These are phyloP conservation scores for Graptemys geographica DNA, from an alignment of 2,797 vertebrate genomes.

Conservation along the genomic window DNA sequence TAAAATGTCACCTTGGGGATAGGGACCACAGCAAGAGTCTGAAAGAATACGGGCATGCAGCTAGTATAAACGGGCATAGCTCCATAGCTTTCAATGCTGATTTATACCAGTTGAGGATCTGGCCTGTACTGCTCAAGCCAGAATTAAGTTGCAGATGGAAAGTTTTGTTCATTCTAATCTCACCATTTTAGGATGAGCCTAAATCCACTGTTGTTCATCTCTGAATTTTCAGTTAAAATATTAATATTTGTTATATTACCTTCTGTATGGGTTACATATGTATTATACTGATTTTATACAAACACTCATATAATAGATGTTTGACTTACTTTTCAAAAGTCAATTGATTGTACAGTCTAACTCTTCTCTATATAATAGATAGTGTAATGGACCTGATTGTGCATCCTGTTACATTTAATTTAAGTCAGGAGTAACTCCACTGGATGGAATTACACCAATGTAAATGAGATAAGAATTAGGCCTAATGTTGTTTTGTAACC, in stretches of 20 bases:
- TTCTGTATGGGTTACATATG: neutral
- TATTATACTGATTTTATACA: neutral
- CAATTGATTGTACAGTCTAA: neutral
- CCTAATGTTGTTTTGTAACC: neutral
- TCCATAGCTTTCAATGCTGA: neutral
- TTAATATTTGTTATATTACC: neutral
- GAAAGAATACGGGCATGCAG: neutral
- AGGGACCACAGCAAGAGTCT: neutral
- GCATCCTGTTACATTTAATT: neutral
- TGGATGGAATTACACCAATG: neutral
- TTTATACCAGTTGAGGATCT: neutral
- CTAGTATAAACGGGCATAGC: neutral
- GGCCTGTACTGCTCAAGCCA: neutral
- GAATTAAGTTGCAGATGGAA: neutral
- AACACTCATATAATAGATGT: neutral
- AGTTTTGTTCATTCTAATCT: slow-evolving; percentile 4
- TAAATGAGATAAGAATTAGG: neutral
- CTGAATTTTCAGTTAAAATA: neutral
- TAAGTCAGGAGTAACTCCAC: neutral
- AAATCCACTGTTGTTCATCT: neutral
- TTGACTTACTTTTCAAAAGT: neutral
- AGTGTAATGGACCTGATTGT: neutral
- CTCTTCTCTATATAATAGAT: neutral
- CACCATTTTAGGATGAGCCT: neutral
- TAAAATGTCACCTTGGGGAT: neutral